phyloP scores from a whole-genome alignment of 2,113 vertebrate species.

The Perognathus longimembris region DNA sequence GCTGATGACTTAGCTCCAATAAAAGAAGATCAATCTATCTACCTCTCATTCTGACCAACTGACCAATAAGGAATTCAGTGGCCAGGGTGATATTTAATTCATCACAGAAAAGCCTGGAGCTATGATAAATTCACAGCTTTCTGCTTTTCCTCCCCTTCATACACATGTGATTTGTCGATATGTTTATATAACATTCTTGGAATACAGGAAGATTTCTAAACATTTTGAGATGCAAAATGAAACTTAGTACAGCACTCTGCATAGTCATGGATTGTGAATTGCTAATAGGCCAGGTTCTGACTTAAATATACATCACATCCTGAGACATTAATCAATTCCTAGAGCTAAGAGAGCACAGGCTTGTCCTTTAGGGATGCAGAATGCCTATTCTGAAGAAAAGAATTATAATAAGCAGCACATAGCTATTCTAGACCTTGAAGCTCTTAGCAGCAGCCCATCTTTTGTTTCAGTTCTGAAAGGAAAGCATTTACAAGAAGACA shows the following conservation, averaged over 20 bases:
- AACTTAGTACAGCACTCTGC: not conserved
- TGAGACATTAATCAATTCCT: conserved; percentile 66
- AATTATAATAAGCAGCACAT: conserved; percentile 71
- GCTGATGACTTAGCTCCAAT: conserved; percentile 13
- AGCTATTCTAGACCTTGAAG: conserved; percentile 62
- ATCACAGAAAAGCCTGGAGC: conserved; percentile 75
- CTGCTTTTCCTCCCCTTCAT: conserved; percentile 27
- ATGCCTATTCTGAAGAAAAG: conserved; percentile 69
- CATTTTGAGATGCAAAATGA: conserved; percentile 76
- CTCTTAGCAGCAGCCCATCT: conserved; percentile 66
- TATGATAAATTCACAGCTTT: conserved; percentile 75
- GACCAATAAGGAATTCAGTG: conserved; percentile 53
- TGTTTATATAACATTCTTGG: conserved; percentile 71
- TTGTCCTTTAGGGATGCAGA: conserved; percentile 67
- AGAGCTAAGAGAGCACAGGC: conserved; percentile 41
- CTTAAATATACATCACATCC: conserved; percentile 70
- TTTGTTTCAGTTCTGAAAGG: conserved; percentile 75
- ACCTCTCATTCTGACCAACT: conserved; percentile 51
- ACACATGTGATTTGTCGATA: conserved; percentile 69
- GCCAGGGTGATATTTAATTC: conserved; percentile 79
- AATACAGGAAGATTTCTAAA: conserved; percentile 74
- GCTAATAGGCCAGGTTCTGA: conserved; percentile 50
- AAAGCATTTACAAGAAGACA: conserved; percentile 55
- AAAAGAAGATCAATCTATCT: conserved; percentile 42
- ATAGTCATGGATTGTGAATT: conserved; percentile 51